phyloP scores from a whole-genome alignment of 2,797 vertebrate species.

The Garrulus glandarius region DNA sequence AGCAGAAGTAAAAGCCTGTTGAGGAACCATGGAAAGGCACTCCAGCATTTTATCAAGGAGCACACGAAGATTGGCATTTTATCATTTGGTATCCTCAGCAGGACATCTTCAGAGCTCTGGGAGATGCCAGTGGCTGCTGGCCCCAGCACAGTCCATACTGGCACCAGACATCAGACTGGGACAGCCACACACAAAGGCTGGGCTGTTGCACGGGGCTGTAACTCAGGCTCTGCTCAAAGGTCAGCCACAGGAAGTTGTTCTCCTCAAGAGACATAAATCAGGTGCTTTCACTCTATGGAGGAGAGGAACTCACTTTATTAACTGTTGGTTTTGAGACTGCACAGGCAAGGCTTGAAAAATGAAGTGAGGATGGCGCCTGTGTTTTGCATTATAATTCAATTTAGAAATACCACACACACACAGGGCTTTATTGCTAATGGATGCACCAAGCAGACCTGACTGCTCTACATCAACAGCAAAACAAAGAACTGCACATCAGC shows the following conservation, averaged over 20 bases:
- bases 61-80: not conserved
- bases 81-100: not conserved
- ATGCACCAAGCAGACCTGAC: slow-evolving; percentile 30
- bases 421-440: slow-evolving; percentile 22
- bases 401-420: slow-evolving; percentile 9
- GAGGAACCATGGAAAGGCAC: not conserved
- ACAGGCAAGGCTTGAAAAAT: slow-evolving; percentile 17
- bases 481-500: slow-evolving; percentile 28
- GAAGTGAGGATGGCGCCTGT: not conserved
- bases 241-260: not conserved
- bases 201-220: not conserved
- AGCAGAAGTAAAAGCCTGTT: not conserved
- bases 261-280: slow-evolving; percentile 8
- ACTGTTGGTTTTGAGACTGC: slow-evolving; percentile 9
- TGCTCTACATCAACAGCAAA: slow-evolving; percentile 38
- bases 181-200: not conserved
- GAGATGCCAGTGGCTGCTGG: not conserved
- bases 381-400: slow-evolving; percentile 51
- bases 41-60: not conserved
- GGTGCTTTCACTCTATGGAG: not conserved
- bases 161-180: not conserved
- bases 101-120: not conserved
- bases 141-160: not conserved
- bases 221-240: not conserved
- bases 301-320: slow-evolving; percentile 15